Percentiles rank a stretch among this genome's conserved stretches.
Conservation (phyloP, 2,888 invertebrate species). For the Hyalella azteca region DNA sequence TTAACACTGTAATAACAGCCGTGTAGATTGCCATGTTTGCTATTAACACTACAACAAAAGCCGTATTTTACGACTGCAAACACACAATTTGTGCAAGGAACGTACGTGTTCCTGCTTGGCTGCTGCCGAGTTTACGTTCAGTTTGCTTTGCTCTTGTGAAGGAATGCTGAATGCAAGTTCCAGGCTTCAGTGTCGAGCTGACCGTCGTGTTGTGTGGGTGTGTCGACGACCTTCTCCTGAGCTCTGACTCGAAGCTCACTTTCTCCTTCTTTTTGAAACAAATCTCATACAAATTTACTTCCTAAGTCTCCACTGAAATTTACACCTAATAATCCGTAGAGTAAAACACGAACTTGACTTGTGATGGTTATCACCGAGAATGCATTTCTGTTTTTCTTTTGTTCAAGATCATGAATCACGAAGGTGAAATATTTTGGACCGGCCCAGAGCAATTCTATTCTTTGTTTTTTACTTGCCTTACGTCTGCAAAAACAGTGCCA, state of each 20-base stretch:
- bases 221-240: neutral
- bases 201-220: slow-evolving; percentile 36
- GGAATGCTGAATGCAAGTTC: neutral
- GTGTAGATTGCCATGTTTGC: too few species aligned
- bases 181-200: slow-evolving; percentile 4
- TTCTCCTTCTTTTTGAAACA: slow-evolving; percentile 2
- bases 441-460: neutral
- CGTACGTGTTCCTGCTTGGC: slow-evolving; percentile 29
- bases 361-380: too few species aligned
- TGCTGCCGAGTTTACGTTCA: neutral
- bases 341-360: too few species aligned
- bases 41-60: neutral
- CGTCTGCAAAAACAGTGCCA: slow-evolving; percentile 24
- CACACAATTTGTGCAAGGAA: neutral
- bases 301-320: neutral
- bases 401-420: slow-evolving; percentile 21
- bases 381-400: slow-evolving; percentile 21
- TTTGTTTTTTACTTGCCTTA: neutral
- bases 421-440: slow-evolving; percentile 33
- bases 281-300: neutral
- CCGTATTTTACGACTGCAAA: neutral
- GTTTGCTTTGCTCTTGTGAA: slow-evolving; percentile 17
- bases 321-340: too few species aligned
- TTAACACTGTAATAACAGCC: too few species aligned
- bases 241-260: slow-evolving; percentile 28